Base-by-base conservation (phyloP, 2,113 vertebrate species). In the Redunca redunca region DNA sequence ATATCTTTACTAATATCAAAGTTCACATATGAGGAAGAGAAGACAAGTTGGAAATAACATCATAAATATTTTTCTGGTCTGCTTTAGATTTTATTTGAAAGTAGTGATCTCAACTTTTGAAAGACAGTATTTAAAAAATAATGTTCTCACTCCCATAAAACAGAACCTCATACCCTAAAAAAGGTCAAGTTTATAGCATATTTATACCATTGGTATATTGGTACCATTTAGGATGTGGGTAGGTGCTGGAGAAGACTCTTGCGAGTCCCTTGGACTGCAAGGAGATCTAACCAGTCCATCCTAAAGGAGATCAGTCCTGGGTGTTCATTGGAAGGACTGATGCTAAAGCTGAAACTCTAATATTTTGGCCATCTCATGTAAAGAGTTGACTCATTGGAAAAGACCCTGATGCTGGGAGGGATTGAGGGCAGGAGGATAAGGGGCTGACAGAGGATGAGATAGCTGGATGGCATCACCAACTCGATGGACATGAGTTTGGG, bases 111-210 rank as follows among this genome's bases (percentile, higher is more conserved):
- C 71, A 71, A 46, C 15, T 95, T 96, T 82, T 86, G 57, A 94
- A 98, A 96, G 82, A 86, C 50, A 87, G 52, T 57, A 55, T 97
- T 95, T 84, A 8, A 86, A 94, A 82, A 89, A 91, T 50, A 86
- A 78, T 85, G 64, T 58, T 86, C 58, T 89, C 36, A 28, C 33
- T 33, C 7, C 5, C 6, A 30, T 52, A 25, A 62, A 67, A 67
- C 78, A 46, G 80, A 80, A 85, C 83, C 71, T 57, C 71, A n/a
- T 52, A 9, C 19, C 74, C 28, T 62, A 67, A 91, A 95, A 86
- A 87, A 91, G 23, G 28, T 52, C 71, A 94, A 1, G n/a, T 87
- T 87, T 80, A 52, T 83, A 80, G 57, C 55, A 21, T 87, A 60
- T 80, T 95, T 62, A 30, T 92, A 60, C 40, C 40, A 40, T 40